These are phyloP conservation scores for Brotula barbata DNA, from an alignment of 2,797 vertebrate genomes.

Conservation along the genomic window DNA sequence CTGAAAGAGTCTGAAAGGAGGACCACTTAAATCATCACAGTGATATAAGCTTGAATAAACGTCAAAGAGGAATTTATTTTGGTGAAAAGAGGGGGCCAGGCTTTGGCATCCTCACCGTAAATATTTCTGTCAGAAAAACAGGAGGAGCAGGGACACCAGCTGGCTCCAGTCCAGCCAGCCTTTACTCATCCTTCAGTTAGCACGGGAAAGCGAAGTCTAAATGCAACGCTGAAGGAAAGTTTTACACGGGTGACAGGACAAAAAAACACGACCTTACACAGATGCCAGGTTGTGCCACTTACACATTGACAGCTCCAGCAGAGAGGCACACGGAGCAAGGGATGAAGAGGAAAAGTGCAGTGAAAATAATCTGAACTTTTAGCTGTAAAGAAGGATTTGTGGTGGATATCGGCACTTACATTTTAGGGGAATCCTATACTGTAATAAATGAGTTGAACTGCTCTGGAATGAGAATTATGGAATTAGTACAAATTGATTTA, in stretches of 20 bases:
- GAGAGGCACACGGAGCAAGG: slow-evolving; percentile 46
- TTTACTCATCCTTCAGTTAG: slow-evolving; percentile 67
- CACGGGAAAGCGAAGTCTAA: slow-evolving; percentile 48
- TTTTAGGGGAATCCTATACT: slow-evolving; percentile 39
- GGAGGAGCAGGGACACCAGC: slow-evolving; percentile 40
- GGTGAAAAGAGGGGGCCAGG: slow-evolving; percentile 9
- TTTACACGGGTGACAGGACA: slow-evolving; percentile 67
- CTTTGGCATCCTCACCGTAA: slow-evolving; percentile 37
- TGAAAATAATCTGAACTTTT: slow-evolving; percentile 50
- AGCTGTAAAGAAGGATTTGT: slow-evolving; percentile 35
- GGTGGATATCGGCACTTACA: slow-evolving; percentile 36
- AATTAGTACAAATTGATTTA: slow-evolving; percentile 17
- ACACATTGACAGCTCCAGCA: slow-evolving; percentile 71
- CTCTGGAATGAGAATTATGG: not conserved
- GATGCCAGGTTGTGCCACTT: slow-evolving; percentile 70
- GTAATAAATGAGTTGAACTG: slow-evolving; percentile 24
- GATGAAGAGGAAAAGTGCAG: slow-evolving; percentile 38
- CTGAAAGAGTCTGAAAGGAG: too few species aligned
- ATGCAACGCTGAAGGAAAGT: slow-evolving; percentile 35
- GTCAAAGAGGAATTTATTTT: slow-evolving; percentile 44
- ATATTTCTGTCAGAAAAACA: slow-evolving; percentile 44
- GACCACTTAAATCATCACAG: slow-evolving; percentile 12
- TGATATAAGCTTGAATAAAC: slow-evolving; percentile 19
- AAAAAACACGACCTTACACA: slow-evolving; percentile 64
- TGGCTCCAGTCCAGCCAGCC: slow-evolving; percentile 60